These are phyloP conservation scores for Heliocidaris erythrogramma DNA, from an alignment of 35 echinoderm and acorn worm species.

Conservation along the genomic window DNA sequence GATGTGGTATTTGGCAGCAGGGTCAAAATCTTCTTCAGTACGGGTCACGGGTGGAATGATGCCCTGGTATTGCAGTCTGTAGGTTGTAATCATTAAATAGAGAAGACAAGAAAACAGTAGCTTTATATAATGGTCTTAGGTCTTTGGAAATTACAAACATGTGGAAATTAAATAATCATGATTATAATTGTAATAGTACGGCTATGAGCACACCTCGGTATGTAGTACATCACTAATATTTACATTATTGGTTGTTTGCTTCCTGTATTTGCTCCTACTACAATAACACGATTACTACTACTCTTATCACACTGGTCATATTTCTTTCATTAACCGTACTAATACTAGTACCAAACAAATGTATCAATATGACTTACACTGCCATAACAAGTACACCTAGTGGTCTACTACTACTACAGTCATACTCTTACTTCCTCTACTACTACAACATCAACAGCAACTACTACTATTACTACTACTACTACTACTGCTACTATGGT, in stretches of 20 bases:
- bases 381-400: too few relatives aligned
- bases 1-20: slow-evolving; percentile 92
- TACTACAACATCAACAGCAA: not conserved
- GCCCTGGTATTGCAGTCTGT: slow-evolving; percentile 71
- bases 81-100: not conserved
- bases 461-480: not conserved
- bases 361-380: too few relatives aligned
- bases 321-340: too few relatives aligned
- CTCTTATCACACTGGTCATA: too few relatives aligned
- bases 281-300: too few relatives aligned
- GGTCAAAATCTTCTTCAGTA: slow-evolving; percentile 76
- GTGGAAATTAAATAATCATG: not conserved
- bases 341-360: too few relatives aligned
- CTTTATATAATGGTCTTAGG: not conserved
- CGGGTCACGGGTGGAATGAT: slow-evolving; percentile 67
- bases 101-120: not conserved
- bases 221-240: not conserved
- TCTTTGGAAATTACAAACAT: not conserved
- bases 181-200: too few relatives aligned
- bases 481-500: not conserved
- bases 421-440: too few relatives aligned
- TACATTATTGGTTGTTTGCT: too few relatives aligned
- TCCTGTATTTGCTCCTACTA: too few relatives aligned
- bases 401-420: too few relatives aligned
- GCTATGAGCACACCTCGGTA: not conserved